Conservation (phyloP, 2,888 invertebrate genomes). For the Gymnosoma rotundatum region DNA sequence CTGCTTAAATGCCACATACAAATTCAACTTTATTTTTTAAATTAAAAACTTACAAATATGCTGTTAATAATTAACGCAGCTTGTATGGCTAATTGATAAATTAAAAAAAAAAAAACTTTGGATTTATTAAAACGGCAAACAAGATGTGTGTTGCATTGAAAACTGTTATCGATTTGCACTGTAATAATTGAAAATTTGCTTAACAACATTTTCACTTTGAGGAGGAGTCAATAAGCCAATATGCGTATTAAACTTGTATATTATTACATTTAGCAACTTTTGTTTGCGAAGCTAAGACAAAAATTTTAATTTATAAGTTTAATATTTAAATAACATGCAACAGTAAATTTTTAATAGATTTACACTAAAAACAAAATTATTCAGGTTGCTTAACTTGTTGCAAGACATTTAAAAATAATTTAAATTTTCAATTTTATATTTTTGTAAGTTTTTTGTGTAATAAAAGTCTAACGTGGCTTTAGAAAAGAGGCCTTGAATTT, state of each 20-base stretch:
- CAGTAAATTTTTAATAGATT: conserved; percentile 1
- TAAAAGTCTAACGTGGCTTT: neutral
- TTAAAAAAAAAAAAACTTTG: conserved; percentile 33
- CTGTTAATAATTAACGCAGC: conserved; percentile 35
- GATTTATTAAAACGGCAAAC: neutral
- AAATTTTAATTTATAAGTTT: conserved; percentile 24
- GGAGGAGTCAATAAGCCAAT: conserved; percentile 11
- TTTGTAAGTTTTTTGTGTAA: neutral
- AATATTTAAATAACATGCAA: conserved; percentile 50
- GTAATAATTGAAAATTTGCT: conserved; percentile 23
- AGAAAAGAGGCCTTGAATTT: neutral
- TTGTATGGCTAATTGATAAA: conserved; percentile 32
- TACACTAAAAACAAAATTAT: neutral
- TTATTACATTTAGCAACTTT: neutral
- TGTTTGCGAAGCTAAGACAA: conserved; percentile 26
- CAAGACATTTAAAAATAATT: conserved; percentile 24
- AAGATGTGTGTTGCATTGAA: conserved; percentile 10
- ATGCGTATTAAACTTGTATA: conserved; percentile 30
- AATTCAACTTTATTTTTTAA: neutral
- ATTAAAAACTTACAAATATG: conserved; percentile 2
- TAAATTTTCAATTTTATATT: neutral
- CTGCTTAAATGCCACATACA: too few species aligned
- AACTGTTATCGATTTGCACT: conserved; percentile 18
- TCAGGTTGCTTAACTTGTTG: conserved; percentile 22
- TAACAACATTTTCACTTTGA: conserved; percentile 2